Base-by-base conservation (phyloP, 2,888 invertebrate species). In the Coelopa pilipes region DNA sequence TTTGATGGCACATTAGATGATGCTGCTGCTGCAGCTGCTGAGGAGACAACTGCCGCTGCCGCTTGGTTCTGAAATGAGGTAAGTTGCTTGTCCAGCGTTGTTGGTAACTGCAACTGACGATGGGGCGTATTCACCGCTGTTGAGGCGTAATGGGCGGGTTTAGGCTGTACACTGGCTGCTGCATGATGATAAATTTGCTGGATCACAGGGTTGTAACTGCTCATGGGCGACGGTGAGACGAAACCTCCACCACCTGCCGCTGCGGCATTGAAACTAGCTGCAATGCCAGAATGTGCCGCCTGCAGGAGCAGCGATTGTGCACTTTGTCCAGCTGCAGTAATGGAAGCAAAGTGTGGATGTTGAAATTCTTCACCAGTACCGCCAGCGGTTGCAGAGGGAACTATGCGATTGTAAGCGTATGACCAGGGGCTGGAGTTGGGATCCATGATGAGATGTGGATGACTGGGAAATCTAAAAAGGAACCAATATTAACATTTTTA, bases 401-500 rank as follows among this genome's bases (percentile, higher is more conserved):
- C 86, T 88, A 95, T 89, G 84, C 95, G 93, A 89, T 94, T 94
- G 90, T 95, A 95, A 82, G 94, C 92, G 87, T 92, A 92, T 87
- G 92, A 92, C 95, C 95, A 95, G 90, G 95, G 94, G 89, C 94
- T 94, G 88, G 93, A 94, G 79, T 86, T 87, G 87, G 95, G 95
- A 92, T 95, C 95, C 95, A 95, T 95, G 77, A 76, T 78, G 78
- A 77, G 7, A 34, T 34, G 34, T 34, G 34, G 34, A 34, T 34
- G 34, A 34, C 34, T 34, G 34, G 34, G 34, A 34, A 34, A 34
- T 34, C 34, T 34, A 34, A 34, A 34, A 34, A 34, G 34, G 7
- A 34, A 4, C 34, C 34, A 4, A 34, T 34, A 34, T 34, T 34
- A 34, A 7, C 34, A 34, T 34, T 7, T 34, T 7, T 34, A 4